Conservation (phyloP, 2,888 invertebrate genomes). For the Hypercompe scribonia region DNA sequence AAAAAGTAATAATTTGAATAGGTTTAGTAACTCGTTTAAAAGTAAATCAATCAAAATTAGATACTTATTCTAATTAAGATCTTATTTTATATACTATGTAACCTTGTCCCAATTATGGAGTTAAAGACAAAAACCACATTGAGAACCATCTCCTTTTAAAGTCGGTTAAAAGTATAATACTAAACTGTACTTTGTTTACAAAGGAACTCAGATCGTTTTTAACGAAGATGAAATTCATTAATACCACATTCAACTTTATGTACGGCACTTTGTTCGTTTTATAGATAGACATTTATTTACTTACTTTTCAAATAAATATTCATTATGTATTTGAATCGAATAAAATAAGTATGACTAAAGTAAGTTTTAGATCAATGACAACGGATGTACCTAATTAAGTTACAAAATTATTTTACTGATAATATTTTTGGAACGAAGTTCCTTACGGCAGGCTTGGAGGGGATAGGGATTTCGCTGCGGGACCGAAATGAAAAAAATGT, state of each 20-base stretch:
- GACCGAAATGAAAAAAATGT: too few species aligned
- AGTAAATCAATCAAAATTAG: background rate
- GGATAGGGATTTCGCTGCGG: too few species aligned
- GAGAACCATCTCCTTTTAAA: background rate
- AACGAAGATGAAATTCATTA: background rate
- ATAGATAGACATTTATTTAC: background rate
- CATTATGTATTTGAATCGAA: background rate
- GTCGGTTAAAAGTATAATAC: background rate
- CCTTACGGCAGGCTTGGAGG: too few species aligned
- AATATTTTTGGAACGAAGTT: too few species aligned
- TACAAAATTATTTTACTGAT: too few species aligned
- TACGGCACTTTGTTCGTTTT: background rate
- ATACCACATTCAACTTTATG: too few species aligned
- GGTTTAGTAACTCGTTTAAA: background rate
- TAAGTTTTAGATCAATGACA: background rate
- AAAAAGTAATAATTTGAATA: slow-evolving; percentile 3
- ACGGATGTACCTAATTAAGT: background rate
- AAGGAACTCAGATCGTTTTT: background rate
- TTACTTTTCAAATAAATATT: background rate
- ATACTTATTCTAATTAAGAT: background rate
- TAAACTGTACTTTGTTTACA: background rate
- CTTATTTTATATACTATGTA: background rate
- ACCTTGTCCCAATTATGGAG: too few species aligned
- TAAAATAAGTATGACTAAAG: background rate
- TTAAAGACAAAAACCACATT: too few species aligned